Evolutionary conservation across 37 sponge, comb jelly and placozoan genomes (phyloP).

Genomic region (Hormiphora californensis): DNA sequence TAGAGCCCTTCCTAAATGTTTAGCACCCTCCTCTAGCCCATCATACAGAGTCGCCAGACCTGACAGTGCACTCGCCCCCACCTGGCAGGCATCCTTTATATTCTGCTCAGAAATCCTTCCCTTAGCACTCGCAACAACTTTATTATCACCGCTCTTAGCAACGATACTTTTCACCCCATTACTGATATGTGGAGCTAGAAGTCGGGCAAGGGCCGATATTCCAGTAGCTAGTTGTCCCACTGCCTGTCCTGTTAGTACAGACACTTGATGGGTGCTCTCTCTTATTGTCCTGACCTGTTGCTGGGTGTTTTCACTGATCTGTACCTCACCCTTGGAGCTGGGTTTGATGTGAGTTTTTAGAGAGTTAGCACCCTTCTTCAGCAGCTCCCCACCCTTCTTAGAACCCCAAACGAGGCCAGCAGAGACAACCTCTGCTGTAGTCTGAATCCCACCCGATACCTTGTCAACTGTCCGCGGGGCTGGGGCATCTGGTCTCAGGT

Average conservation of each 20-base stretch:
- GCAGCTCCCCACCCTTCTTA: not conserved
- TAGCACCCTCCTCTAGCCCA: constrained; percentile 49
- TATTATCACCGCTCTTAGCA: not conserved
- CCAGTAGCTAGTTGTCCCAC: constrained; percentile 37
- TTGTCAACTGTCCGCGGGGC: constrained; percentile 35
- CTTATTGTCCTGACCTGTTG: constrained; percentile 6
- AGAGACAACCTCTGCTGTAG: constrained; percentile 46
- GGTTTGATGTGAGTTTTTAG: constrained; percentile 35
- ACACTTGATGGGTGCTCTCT: not conserved
- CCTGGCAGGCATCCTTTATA: constrained; percentile 45
- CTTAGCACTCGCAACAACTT: constrained; percentile 17
- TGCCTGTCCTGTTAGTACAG: constrained; percentile 40
- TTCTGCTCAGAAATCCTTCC: constrained; percentile 48
- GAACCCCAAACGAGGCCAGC: constrained; percentile 42
- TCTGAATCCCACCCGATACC: constrained; percentile 33
- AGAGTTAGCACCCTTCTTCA: constrained; percentile 33
- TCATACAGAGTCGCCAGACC: constrained; percentile 38
- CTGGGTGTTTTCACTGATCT: constrained; percentile 47
- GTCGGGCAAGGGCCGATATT: constrained; percentile 27
- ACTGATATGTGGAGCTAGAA: constrained; percentile 9
- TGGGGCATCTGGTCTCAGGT: not conserved
- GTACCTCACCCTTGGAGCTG: constrained; percentile 21
- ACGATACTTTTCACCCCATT: constrained; percentile 6
- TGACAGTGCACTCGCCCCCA: constrained; percentile 37
- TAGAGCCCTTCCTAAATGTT: constrained; percentile 21